Evolutionary conservation across 2,888 invertebrate genomes (phyloP).

Genomic region (Macrosiphum euphorbiae): DNA sequence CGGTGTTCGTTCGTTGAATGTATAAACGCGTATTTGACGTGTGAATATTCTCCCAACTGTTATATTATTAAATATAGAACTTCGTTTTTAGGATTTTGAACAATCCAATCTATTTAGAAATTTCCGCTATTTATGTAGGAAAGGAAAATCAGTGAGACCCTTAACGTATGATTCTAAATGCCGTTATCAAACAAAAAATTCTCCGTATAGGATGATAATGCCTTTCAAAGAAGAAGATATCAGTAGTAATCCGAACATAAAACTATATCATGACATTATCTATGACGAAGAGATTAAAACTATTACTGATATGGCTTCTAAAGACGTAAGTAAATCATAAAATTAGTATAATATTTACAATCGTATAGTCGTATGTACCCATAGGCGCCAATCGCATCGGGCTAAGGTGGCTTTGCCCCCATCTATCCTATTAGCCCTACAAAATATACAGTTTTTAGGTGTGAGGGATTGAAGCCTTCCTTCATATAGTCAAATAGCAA

Average conservation of each 20-base stretch:
- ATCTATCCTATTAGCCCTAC: too few species aligned
- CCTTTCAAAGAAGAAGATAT: constrained; percentile 51
- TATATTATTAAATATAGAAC: not conserved
- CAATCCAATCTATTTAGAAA: not conserved
- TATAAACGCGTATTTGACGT: not conserved
- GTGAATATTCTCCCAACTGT: not conserved
- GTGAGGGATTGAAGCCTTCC: too few species aligned
- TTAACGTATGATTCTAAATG: not conserved
- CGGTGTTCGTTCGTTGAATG: not conserved
- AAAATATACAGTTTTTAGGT: too few species aligned
- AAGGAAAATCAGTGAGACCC: not conserved
- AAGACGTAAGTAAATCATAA: not conserved
- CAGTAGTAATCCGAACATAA: not conserved
- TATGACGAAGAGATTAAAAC: constrained; percentile 14
- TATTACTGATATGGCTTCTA: not conserved
- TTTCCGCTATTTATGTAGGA: not conserved
- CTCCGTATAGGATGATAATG: not conserved
- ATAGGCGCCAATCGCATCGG: too few species aligned
- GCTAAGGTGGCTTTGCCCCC: too few species aligned
- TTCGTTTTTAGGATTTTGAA: not conserved
- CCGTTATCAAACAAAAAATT: constrained; percentile 41
- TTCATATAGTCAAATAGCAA: too few species aligned
- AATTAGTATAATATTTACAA: too few species aligned
- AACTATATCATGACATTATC: constrained; percentile 36
- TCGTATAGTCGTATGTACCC: too few species aligned